Percentiles rank a stretch among this genome's conserved stretches.
phyloP scores from a whole-genome alignment of 2,113 vertebrate genomes.

The Excalfactoria chinensis region DNA sequence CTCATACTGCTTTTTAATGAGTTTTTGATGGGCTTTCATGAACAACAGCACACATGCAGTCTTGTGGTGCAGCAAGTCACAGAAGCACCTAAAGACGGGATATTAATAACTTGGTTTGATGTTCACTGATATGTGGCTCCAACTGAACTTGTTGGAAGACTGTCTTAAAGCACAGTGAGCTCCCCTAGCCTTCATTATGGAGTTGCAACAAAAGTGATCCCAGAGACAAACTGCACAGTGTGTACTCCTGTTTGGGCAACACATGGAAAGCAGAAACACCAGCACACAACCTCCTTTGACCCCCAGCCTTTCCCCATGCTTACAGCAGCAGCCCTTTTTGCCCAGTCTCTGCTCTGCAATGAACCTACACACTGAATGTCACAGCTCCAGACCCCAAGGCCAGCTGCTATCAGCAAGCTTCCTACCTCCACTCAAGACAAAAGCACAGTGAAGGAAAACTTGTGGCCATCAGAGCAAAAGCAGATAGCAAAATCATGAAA shows the following conservation, averaged over 20 bases:
- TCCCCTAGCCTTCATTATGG: background rate
- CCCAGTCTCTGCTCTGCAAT: background rate
- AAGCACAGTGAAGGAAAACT: background rate
- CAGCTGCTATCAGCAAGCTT: background rate
- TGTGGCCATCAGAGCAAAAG: background rate
- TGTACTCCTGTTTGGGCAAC: background rate
- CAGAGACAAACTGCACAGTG: background rate
- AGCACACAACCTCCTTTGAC: background rate
- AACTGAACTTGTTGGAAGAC: background rate
- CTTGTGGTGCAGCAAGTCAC: background rate
- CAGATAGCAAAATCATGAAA: background rate
- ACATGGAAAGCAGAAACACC: background rate
- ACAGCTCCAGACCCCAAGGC: background rate
- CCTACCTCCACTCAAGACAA: background rate
- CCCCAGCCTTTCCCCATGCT: background rate
- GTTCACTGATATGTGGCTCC: background rate
- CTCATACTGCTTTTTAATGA: background rate
- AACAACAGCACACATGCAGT: background rate
- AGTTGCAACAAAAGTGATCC: background rate
- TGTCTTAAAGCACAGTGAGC: background rate
- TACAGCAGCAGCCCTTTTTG: background rate
- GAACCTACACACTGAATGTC: background rate
- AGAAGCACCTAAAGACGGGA: background rate
- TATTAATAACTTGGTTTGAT: background rate
- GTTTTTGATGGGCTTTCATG: background rate